These are phyloP conservation scores for Cheilosia urbana DNA, from an alignment of 2,888 invertebrate genomes.

Conservation along the genomic window DNA sequence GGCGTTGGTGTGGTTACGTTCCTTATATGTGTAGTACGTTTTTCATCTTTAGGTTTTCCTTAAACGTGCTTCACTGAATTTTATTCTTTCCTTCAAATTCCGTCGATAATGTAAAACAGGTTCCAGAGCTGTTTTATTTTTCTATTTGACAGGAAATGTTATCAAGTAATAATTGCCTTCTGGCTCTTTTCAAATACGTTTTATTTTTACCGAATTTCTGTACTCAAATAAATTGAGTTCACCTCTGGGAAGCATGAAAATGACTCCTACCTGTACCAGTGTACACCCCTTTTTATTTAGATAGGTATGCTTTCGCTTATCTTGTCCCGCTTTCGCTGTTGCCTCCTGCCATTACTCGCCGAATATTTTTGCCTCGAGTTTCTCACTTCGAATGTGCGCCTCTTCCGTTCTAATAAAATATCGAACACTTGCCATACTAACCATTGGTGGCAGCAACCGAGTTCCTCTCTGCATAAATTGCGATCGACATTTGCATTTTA, in stretches of 20 bases:
- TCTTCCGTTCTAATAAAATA: constrained; percentile 12
- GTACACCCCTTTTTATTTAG: neutral
- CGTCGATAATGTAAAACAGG: too few species aligned
- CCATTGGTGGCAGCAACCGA: neutral
- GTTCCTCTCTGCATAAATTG: constrained; percentile 12
- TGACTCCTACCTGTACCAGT: too few species aligned
- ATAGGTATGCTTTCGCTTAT: neutral
- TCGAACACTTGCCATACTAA: constrained; percentile 10
- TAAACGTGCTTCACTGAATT: too few species aligned
- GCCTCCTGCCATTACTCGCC: neutral
- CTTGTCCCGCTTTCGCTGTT: neutral
- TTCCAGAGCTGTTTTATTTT: neutral
- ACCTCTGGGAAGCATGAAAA: neutral
- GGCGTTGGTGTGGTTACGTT: too few species aligned
- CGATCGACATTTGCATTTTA: constrained; percentile 27
- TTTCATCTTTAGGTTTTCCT: too few species aligned
- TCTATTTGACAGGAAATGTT: neutral
- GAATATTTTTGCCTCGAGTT: neutral
- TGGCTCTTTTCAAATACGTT: neutral
- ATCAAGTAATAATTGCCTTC: neutral
- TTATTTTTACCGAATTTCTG: neutral
- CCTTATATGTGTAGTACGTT: too few species aligned
- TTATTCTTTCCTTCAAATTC: neutral
- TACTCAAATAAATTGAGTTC: neutral
- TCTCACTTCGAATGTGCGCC: neutral